Percentiles rank a stretch among this genome's conserved stretches.
phyloP scores from a whole-genome alignment of 2,888 invertebrate species.

The Himalopsyche kuldschensis region DNA sequence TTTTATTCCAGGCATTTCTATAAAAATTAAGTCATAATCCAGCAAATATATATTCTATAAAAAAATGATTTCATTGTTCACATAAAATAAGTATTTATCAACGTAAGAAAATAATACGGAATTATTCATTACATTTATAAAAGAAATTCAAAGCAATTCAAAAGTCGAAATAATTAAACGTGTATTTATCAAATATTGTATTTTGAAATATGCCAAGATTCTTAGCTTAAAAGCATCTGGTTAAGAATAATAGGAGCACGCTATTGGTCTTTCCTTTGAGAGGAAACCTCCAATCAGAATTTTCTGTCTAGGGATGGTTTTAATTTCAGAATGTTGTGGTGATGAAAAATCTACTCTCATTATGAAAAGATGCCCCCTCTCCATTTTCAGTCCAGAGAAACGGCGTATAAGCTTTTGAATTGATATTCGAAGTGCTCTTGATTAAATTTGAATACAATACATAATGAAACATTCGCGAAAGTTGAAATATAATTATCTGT shows the following conservation, averaged over 20 bases:
- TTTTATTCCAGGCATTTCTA: no score
- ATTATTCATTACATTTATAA: no score
- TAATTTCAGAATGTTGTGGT: not conserved
- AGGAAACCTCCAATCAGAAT: constrained; percentile 23
- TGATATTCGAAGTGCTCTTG: not conserved
- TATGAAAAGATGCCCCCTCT: not conserved
- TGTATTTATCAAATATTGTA: no score
- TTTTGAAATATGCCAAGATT: not conserved
- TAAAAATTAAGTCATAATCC: no score
- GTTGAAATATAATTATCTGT: not conserved
- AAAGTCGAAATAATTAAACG: no score
- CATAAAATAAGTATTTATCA: no score
- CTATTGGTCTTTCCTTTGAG: constrained; percentile 14
- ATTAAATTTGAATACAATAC: not conserved
- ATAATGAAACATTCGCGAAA: not conserved
- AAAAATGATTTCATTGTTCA: no score
- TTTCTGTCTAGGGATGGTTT: not conserved
- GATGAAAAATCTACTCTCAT: not conserved
- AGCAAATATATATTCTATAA: no score
- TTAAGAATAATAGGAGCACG: constrained; percentile 11
- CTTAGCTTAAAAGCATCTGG: not conserved
- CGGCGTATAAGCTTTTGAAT: not conserved
- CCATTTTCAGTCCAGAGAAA: not conserved
- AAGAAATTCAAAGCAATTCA: no score
- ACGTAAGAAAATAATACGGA: no score